Percentiles rank a stretch among this genome's conserved stretches.
phyloP scores from a whole-genome alignment of 1,140 invertebrate species.

The Latrodectus geometricus region DNA sequence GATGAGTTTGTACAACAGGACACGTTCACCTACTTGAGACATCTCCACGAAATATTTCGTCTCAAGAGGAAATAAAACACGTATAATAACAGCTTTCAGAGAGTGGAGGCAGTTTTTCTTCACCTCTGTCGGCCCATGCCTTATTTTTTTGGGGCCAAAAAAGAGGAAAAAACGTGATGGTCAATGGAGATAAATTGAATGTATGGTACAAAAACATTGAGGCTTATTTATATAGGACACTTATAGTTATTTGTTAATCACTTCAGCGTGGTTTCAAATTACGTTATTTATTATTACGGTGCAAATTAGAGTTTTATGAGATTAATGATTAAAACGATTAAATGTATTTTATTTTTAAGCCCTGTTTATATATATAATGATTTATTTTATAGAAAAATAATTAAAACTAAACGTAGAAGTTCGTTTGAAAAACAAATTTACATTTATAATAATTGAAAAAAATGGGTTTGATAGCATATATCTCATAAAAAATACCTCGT shows the following conservation, averaged over 20 bases:
- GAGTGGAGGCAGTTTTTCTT: slow-evolving; percentile 7
- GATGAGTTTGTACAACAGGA: slow-evolving; percentile 39
- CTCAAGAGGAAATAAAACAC: slow-evolving; percentile 29
- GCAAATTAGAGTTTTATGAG: background rate
- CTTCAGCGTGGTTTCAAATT: background rate
- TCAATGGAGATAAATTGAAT: background rate
- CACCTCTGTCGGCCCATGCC: slow-evolving; percentile 15
- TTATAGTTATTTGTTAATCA: background rate
- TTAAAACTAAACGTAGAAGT: no score
- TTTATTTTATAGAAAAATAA: no score
- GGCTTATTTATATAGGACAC: background rate
- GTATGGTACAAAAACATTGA: background rate
- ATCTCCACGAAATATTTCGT: slow-evolving; percentile 48
- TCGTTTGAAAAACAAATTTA: no score
- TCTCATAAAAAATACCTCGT: no score
- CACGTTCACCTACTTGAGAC: slow-evolving; percentile 54
- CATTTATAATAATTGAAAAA: no score
- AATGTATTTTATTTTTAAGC: background rate
- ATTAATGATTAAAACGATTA: background rate
- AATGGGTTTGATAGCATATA: no score
- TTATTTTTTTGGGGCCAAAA: background rate
- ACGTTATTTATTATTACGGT: background rate
- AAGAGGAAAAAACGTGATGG: background rate
- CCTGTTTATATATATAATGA: background rate
- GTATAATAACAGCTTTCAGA: background rate